phyloP scores from a whole-genome alignment of 2,113 vertebrate species.

The Capreolus pygargus region DNA sequence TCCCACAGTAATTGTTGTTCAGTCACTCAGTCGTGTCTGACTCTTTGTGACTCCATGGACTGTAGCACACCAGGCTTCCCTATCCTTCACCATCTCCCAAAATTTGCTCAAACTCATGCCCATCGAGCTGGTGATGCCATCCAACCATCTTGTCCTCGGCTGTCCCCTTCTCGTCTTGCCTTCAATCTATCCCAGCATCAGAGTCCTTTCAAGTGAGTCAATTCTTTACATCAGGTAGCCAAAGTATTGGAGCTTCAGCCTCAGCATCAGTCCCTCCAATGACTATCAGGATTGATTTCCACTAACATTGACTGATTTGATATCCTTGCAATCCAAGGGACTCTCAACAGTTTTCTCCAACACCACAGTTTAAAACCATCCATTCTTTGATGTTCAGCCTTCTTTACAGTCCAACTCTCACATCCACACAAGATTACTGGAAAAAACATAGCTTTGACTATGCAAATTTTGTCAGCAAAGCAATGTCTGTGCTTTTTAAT shows the following conservation, averaged over 20 bases:
- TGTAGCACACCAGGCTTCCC: not conserved
- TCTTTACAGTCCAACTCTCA: not conserved
- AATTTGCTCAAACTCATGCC: not conserved
- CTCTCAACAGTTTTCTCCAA: not conserved
- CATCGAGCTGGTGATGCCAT: not conserved
- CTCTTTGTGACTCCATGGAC: not conserved
- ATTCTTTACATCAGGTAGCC: not conserved
- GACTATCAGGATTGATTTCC: not conserved
- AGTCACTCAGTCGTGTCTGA: not conserved
- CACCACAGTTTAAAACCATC: not conserved
- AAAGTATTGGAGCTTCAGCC: not conserved
- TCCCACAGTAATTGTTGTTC: not conserved
- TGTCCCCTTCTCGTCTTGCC: not conserved
- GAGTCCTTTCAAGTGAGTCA: not conserved
- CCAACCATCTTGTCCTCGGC: not conserved
- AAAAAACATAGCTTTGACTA: not conserved
- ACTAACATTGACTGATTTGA: not conserved
- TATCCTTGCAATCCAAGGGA: not conserved
- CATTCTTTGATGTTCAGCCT: not conserved
- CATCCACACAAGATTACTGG: not conserved
- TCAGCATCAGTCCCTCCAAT: not conserved
- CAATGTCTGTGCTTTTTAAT: not conserved
- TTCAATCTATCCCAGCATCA: not conserved
- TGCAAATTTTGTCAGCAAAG: not conserved
- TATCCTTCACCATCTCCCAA: not conserved